Evolutionary conservation across 2,797 vertebrate genomes (phyloP).

Genomic region (Oreochromis mossambicus): DNA sequence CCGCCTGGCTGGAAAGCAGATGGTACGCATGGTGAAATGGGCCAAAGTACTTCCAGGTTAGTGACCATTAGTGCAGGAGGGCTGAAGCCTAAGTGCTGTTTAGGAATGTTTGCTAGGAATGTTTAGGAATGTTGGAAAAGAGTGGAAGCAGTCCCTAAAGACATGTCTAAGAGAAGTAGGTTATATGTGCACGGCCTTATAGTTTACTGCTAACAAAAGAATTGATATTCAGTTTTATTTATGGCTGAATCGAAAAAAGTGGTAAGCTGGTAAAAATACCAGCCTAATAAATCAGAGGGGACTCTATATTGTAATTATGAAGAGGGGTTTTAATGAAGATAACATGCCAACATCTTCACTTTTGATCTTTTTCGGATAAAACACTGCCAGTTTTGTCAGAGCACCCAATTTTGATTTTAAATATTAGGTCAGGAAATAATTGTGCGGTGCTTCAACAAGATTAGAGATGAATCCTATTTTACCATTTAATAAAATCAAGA

Average conservation of each 20-base stretch:
- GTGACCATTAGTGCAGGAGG: constrained; percentile 22
- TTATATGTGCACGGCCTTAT: not conserved
- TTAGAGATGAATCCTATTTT: constrained; percentile 62
- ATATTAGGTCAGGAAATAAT: constrained; percentile 54
- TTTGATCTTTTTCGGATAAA: constrained; percentile 21
- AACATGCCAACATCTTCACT: not conserved
- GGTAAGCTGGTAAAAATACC: not conserved
- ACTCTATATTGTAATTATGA: not conserved
- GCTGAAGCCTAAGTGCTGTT: constrained; percentile 10
- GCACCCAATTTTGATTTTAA: constrained; percentile 31
- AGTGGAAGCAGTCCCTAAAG: not conserved
- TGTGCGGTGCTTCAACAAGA: constrained; percentile 50
- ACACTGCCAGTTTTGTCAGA: constrained; percentile 4
- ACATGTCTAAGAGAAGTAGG: not conserved
- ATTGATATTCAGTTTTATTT: not conserved
- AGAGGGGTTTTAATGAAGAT: constrained; percentile 4
- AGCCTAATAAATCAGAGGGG: not conserved
- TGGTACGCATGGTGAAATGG: constrained; percentile 99
- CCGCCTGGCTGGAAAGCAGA: constrained; percentile 96
- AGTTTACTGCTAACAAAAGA: not conserved
- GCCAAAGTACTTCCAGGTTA: constrained; percentile 99
- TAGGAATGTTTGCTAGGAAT: not conserved
- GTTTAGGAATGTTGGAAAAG: not conserved
- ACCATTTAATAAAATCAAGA: constrained; percentile 61
- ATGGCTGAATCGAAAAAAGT: not conserved